Evolutionary conservation across 2,113 vertebrate genomes (phyloP).

Genomic region (Bos taurus): DNA sequence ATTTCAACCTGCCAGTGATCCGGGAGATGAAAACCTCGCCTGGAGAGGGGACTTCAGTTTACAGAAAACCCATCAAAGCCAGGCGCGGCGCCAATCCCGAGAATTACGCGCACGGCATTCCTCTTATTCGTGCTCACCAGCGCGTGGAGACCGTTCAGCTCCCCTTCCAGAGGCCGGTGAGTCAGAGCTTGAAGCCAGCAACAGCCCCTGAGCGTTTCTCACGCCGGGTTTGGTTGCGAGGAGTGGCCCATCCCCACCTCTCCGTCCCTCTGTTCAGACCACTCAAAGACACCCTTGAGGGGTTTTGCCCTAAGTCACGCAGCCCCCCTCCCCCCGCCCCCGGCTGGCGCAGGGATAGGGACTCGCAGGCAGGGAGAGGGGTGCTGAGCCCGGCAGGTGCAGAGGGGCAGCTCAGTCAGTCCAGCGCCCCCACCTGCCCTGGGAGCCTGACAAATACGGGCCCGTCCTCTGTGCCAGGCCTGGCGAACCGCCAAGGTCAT

Average conservation of each 20-base stretch:
- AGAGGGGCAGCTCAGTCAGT: rapidly evolving
- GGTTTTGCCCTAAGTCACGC: rapidly evolving
- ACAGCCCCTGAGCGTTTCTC: background rate
- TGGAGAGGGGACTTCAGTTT: conserved; percentile 69
- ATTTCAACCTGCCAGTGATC: conserved; percentile 61
- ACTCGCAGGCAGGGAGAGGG: rapidly evolving
- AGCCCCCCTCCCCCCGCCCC: background rate
- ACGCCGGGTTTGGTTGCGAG: background rate
- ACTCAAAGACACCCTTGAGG: background rate
- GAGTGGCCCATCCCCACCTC: background rate
- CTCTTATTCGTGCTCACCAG: conserved; percentile 64
- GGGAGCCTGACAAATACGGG: rapidly evolving
- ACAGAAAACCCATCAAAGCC: conserved; percentile 70
- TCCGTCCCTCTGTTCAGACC: background rate
- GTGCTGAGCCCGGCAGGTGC: rapidly evolving
- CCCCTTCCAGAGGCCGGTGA: conserved; percentile 67
- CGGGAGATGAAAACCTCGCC: conserved; percentile 70
- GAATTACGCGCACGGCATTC: conserved; percentile 45
- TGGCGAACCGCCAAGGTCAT: background rate
- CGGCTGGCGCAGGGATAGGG: rapidly evolving
- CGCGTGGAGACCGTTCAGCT: conserved; percentile 70
- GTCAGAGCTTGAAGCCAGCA: conserved; percentile 24
- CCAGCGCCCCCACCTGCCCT: background rate
- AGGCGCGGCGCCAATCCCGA: conserved; percentile 69
- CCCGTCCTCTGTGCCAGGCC: background rate